Base-by-base conservation (phyloP, 2,113 vertebrate genomes). In the Chaetorhynchus papuensis region DNA sequence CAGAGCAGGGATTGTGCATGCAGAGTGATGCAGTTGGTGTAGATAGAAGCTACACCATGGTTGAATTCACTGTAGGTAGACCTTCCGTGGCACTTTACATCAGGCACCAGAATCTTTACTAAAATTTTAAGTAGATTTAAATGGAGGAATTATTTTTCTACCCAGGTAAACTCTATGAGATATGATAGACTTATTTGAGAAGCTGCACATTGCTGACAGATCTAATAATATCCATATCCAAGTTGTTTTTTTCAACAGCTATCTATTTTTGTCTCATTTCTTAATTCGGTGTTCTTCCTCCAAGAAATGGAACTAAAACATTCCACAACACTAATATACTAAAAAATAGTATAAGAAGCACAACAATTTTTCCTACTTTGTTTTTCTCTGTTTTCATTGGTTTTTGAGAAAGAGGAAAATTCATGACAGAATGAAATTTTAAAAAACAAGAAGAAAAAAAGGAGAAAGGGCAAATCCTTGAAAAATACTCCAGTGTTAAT, bases 321-420 rank as follows among this genome's bases (percentile, higher is more conserved):
- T 56, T 86, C 15, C 50, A 45, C 7, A 44, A 31, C 6, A 26
- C 5, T 35, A 50, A 81, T 28, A 17, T 35, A 70, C 65, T 11
- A 53, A n/a, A 78, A 69, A 28, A 47, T 35, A 15, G 0, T 61
- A 53, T 30, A 47, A 68, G 54, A 44, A n/a, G 6, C 33, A 64
- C 61, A 61, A 47, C 0, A 0, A 27, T 27, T 23, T 87, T 60
- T 8, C 15, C 9, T 60, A 19, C 8, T 74, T 47, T 14, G 5
- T 27, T 86, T 61, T 53, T 53, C 3, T 49, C 16, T 22, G 16
- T 66, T 50, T 3, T 4, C 2, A 47, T 8, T 57, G 2, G 2
- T 87, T 68, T 9, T 87, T 87, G n/a, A 47, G 18, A 49, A 27
- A 53, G 6, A 61, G 9, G 7, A 75, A 90, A 74, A 85, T 6